Evolutionary conservation across 2,888 invertebrate genomes (phyloP), one percentile per base, ranked within the genome.

Genomic region (Dolichomitus sp.): DNA sequence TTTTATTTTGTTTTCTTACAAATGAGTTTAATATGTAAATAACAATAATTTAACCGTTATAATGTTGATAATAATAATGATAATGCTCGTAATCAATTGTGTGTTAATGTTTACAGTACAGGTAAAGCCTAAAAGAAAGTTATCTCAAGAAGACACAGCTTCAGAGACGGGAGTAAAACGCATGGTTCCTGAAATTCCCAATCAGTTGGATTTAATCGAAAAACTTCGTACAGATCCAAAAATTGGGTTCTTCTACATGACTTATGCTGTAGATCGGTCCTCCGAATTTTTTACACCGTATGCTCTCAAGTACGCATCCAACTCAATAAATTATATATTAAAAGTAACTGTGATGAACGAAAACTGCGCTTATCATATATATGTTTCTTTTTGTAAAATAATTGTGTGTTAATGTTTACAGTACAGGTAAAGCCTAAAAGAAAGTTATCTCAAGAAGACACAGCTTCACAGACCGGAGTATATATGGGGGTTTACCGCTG

Each of bases 201-300:
- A 94, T 83, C 94, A 94, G 85, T 89, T 89, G 14, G 90, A 93
- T 66, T 88, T 94, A 74, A 94, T 95, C 42, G 84, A 94, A 5
- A 94, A 94, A 75, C 94, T 97, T 85, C 94, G 95, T 40, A 91
- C 91, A 4, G 94, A 95, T 78, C 95, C 95, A 2, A 94, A 95
- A 27, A 94, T 95, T 68, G 95, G 95, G 7, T 98, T 97, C 90
- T 95, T 97, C 4, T 98, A 98, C 91, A 95, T 98, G 94, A 95
- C 95, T 7, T 97, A 97, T 86, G 96, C 96, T 52, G 96, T 97
- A 1, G 95, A 96, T n/a, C 95, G 95, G 77, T 95, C 96, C 4
- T 97, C 97, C 83, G 96, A 96, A 86, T 95, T 95, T 88, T 97
- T 97, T 85, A 96, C 96, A 3, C 97, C 97, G 0, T 97, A 97